A percentile compares a stretch with the other conserved stretches of the same genome.
Conservation (phyloP, 2,797 vertebrate species). For the Pempheris klunzingeri region DNA sequence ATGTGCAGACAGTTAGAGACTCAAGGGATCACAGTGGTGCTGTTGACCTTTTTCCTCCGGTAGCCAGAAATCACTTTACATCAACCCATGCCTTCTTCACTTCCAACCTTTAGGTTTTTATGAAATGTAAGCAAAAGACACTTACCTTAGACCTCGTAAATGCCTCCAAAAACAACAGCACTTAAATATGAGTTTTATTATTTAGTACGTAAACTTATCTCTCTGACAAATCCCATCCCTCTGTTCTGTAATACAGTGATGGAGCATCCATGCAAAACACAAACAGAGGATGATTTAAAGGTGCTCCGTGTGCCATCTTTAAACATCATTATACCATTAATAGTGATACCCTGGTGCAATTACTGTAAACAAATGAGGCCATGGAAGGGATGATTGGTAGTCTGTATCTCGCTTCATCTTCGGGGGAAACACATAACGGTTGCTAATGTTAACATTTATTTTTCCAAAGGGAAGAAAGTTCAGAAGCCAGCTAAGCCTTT, state of each 20-base stretch:
- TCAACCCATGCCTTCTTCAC: slow-evolving; percentile 5
- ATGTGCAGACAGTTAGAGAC: slow-evolving; percentile 56
- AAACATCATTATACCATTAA: slow-evolving; percentile 64
- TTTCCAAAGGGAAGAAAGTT: slow-evolving; percentile 41
- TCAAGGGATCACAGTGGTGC: slow-evolving; percentile 40
- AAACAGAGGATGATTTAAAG: slow-evolving; percentile 63
- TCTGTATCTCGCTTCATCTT: slow-evolving; percentile 46
- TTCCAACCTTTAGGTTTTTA: slow-evolving; percentile 16
- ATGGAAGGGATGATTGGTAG: slow-evolving; percentile 46
- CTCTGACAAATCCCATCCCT: slow-evolving; percentile 22
- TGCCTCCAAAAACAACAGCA: slow-evolving; percentile 2
- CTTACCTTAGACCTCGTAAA: slow-evolving; percentile 15
- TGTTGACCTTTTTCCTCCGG: slow-evolving; percentile 58
- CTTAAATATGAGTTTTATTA: slow-evolving; percentile 16
- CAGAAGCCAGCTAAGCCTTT: neutral
- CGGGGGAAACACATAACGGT: slow-evolving; percentile 43
- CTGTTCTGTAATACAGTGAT: slow-evolving; percentile 44
- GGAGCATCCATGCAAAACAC: slow-evolving; percentile 32
- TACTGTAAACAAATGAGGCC: slow-evolving; percentile 70
- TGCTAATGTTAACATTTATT: slow-evolving; percentile 43
- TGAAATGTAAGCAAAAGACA: slow-evolving; percentile 4
- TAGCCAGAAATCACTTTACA: slow-evolving; percentile 33
- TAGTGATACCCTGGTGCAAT: slow-evolving; percentile 57
- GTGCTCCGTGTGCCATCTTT: slow-evolving; percentile 46
- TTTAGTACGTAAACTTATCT: slow-evolving; percentile 10